phyloP scores from a whole-genome alignment of 1,140 invertebrate species.

The Lerema accius region DNA sequence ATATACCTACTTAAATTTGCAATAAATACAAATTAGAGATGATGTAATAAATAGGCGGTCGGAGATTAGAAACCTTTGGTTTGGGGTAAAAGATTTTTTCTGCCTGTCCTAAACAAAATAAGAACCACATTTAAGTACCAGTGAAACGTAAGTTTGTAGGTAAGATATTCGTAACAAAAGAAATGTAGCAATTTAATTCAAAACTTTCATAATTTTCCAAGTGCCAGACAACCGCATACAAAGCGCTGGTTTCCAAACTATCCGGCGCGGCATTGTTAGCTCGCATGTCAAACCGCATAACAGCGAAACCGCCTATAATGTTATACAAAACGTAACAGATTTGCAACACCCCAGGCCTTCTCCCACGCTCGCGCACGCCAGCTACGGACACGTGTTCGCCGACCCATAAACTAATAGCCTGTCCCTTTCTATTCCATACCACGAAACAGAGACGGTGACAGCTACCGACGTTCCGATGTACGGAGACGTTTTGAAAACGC shows the following conservation, averaged over 20 bases:
- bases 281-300: slow-evolving; percentile 26
- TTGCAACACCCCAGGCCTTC: slow-evolving; percentile 32
- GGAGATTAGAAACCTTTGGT: no score
- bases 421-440: slow-evolving; percentile 19
- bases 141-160: no score
- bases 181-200: no score
- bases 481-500: slow-evolving; percentile 29
- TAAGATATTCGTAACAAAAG: no score
- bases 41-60: no score
- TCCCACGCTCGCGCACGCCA: slow-evolving; percentile 30
- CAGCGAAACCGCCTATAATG: slow-evolving; percentile 21
- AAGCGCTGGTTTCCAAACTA: slow-evolving; percentile 8
- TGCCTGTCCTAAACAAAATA: no score
- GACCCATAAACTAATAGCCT: slow-evolving; percentile 31
- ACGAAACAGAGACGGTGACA: slow-evolving; percentile 20
- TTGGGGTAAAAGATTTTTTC: no score
- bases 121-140: no score
- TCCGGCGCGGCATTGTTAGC: slow-evolving; percentile 17
- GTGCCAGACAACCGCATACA: neutral
- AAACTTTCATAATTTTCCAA: slow-evolving; percentile 7
- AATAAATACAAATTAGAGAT: no score
- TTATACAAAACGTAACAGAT: slow-evolving; percentile 34
- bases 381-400: slow-evolving; percentile 26
- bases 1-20: no score
- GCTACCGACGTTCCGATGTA: slow-evolving; percentile 23